Conservation (phyloP, 2,797 vertebrate species). For the Galago senegalensis region DNA sequence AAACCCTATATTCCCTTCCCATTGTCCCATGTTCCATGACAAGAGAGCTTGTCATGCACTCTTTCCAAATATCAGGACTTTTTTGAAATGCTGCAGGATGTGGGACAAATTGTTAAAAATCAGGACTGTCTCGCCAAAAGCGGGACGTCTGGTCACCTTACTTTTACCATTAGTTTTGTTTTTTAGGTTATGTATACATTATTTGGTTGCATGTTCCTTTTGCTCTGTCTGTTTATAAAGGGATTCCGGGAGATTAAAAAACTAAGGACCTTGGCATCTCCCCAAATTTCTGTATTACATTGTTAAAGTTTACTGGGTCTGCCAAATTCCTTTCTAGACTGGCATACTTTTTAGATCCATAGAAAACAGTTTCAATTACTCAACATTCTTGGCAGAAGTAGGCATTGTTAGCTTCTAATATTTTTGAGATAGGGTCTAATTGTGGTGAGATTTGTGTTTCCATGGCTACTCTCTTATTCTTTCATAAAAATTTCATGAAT, state of each 20-base stretch:
- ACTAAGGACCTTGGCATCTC: background rate
- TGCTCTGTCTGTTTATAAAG: background rate
- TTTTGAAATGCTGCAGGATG: too few relatives aligned
- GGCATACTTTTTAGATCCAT: background rate
- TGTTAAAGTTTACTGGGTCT: background rate
- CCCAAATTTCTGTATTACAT: background rate
- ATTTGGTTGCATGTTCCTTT: conserved; percentile 11
- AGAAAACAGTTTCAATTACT: background rate
- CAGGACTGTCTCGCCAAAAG: too few relatives aligned
- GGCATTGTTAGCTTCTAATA: background rate
- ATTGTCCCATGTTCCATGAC: too few relatives aligned
- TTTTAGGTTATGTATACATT: background rate
- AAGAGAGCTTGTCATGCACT: too few relatives aligned
- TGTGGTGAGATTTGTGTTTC: background rate
- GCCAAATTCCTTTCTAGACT: background rate
- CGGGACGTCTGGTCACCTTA: too few relatives aligned
- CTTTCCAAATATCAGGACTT: too few relatives aligned
- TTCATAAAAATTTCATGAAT: background rate
- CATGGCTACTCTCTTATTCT: background rate
- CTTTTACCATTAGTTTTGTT: background rate
- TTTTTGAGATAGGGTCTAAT: background rate
- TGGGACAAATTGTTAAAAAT: too few relatives aligned
- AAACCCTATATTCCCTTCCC: too few relatives aligned
- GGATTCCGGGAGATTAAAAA: background rate
- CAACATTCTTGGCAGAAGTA: background rate